phyloP scores from a whole-genome alignment of 2,113 vertebrate species.

The Sylvia atricapilla region DNA sequence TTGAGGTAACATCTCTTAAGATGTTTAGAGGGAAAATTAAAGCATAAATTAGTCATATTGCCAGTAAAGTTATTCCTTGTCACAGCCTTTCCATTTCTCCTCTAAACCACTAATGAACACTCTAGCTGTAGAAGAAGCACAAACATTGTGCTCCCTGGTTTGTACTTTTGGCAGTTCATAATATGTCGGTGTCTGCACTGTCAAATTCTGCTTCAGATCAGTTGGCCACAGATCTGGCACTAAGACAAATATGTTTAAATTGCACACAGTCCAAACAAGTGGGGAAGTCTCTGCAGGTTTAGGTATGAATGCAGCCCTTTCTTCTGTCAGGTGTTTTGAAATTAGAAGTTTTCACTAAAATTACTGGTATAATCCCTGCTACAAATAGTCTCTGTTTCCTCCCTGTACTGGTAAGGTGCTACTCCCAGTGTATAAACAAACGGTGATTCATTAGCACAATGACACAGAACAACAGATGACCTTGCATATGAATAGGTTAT shows the following conservation, averaged over 20 bases:
- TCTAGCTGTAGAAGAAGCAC: not conserved
- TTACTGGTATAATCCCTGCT: conserved; percentile 12
- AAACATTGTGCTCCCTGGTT: conserved; percentile 24
- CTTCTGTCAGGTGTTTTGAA: conserved; percentile 35
- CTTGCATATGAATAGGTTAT: conserved; percentile 59
- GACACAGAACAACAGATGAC: conserved; percentile 60
- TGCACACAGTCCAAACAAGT: not conserved
- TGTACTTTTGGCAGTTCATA: conserved; percentile 18
- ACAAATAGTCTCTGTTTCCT: conserved; percentile 59
- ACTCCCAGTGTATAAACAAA: conserved; percentile 54
- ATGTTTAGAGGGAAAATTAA: conserved; percentile 18
- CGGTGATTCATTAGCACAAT: conserved; percentile 64
- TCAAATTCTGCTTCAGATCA: conserved; percentile 22
- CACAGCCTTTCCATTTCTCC: not conserved
- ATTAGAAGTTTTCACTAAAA: conserved; percentile 43
- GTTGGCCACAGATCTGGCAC: not conserved
- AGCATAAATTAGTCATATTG: conserved; percentile 3
- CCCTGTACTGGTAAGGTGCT: conserved; percentile 37
- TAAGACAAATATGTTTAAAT: not conserved
- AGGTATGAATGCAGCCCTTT: conserved; percentile 58
- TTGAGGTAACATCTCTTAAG: conserved; percentile 27
- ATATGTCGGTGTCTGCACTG: not conserved
- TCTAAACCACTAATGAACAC: conserved; percentile 39
- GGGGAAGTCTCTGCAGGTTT: not conserved
- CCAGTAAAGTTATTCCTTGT: not conserved